Percentiles rank a stretch among this genome's conserved stretches.
phyloP scores from a whole-genome alignment of 2,888 invertebrate genomes.

The Drosophila limbata region DNA sequence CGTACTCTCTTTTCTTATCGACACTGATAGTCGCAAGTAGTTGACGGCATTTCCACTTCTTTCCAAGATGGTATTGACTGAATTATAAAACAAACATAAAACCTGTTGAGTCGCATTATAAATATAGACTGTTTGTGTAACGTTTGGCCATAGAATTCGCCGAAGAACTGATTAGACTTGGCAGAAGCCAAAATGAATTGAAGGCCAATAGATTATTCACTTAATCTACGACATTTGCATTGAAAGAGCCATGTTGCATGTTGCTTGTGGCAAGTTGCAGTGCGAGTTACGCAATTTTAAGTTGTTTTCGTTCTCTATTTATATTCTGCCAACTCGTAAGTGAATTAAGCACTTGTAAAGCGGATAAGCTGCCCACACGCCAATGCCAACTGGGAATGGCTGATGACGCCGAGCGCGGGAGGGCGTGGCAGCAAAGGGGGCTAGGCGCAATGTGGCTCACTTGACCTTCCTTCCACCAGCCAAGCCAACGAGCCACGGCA shows the following conservation, averaged over 20 bases:
- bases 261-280: slow-evolving; percentile 31
- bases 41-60: slow-evolving; percentile 1
- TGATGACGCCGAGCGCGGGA: slow-evolving; percentile 31
- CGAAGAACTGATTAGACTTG: slow-evolving; percentile 21
- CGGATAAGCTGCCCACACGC: slow-evolving; percentile 72
- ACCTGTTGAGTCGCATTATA: slow-evolving; percentile 16
- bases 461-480: slow-evolving; percentile 63
- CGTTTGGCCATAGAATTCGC: slow-evolving; percentile 13
- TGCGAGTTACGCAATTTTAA: slow-evolving; percentile 59
- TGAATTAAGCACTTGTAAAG: slow-evolving; percentile 74
- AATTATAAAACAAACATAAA: slow-evolving; percentile 19
- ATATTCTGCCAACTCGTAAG: slow-evolving; percentile 43
- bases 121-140: slow-evolving; percentile 25
- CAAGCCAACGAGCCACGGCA: slow-evolving; percentile 28
- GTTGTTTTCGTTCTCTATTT: slow-evolving; percentile 40
- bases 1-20: slow-evolving; percentile 47
- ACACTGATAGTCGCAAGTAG: slow-evolving; percentile 24
- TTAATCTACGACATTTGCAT: slow-evolving; percentile 24
- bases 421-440: slow-evolving; percentile 36
- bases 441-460: slow-evolving; percentile 47
- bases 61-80: slow-evolving; percentile 11
- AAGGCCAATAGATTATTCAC: slow-evolving; percentile 20
- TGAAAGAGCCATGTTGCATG: slow-evolving; percentile 35
- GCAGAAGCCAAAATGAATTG: slow-evolving; percentile 13
- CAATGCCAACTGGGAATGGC: slow-evolving; percentile 41